phyloP scores from a whole-genome alignment of 2,113 vertebrate species.

The Xiphophorus hellerii region DNA sequence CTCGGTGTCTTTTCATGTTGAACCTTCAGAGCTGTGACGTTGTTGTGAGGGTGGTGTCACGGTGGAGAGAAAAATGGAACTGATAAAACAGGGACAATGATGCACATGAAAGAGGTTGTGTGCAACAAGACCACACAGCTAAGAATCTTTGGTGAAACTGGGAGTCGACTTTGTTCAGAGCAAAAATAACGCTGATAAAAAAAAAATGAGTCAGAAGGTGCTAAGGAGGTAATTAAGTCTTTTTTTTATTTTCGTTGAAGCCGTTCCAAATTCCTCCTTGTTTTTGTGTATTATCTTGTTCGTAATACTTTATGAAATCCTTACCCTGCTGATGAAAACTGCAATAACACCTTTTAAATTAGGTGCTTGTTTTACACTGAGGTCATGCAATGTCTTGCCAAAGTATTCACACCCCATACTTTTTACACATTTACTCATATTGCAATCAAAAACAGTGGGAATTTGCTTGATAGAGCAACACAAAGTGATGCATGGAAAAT shows the following conservation, averaged over 20 bases:
- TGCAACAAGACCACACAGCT: not conserved
- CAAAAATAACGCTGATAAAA: not conserved
- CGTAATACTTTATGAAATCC: not conserved
- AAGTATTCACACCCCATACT: too few species aligned
- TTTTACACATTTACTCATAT: too few species aligned
- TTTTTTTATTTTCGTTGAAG: not conserved
- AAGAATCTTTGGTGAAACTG: not conserved
- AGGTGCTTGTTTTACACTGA: too few species aligned
- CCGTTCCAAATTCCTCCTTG: not conserved
- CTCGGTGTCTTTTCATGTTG: not conserved
- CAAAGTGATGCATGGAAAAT: too few species aligned
- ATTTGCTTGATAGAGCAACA: too few species aligned
- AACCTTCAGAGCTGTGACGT: not conserved
- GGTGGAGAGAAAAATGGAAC: not conserved
- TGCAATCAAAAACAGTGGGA: too few species aligned
- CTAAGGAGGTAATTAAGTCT: not conserved
- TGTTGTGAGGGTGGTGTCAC: not conserved
- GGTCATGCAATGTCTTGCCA: too few species aligned
- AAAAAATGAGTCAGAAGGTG: not conserved
- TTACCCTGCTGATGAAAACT: not conserved
- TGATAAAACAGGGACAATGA: not conserved
- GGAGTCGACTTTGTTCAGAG: not conserved
- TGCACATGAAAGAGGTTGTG: not conserved
- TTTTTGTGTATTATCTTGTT: not conserved
- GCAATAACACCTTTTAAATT: too few species aligned